Evolutionary conservation across 2,113 vertebrate species (phyloP).

Genomic region (Hypanus sabinus): DNA sequence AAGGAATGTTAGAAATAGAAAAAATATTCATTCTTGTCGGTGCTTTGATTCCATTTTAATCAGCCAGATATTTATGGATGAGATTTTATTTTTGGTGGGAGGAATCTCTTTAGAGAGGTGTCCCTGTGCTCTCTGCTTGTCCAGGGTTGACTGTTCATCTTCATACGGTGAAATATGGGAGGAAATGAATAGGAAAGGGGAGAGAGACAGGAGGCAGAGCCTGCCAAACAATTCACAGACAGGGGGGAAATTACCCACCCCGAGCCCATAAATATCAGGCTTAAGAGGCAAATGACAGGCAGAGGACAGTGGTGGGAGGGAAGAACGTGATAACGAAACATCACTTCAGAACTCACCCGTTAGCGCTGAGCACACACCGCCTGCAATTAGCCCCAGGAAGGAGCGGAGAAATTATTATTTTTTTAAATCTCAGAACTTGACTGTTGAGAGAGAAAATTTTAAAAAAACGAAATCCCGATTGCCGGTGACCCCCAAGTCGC

Average conservation of each 20-base stretch:
- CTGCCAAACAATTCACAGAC: neutral
- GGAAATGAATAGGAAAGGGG: neutral
- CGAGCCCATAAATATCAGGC: conserved; percentile 5
- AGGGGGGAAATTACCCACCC: neutral
- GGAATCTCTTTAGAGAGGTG: neutral
- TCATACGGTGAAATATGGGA: neutral
- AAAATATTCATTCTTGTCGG: neutral
- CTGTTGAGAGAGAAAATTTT: neutral
- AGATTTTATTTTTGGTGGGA: neutral
- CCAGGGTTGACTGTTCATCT: neutral
- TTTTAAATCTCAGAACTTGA: conserved; percentile 39
- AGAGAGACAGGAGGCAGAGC: neutral
- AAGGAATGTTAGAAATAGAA: conserved; percentile 14
- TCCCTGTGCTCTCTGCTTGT: neutral
- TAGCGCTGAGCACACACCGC: conserved; percentile 47
- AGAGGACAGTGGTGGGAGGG: conserved; percentile 41
- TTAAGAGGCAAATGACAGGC: conserved; percentile 35
- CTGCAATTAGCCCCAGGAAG: conserved; percentile 41
- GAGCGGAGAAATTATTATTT: conserved; percentile 35
- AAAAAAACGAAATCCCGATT: neutral
- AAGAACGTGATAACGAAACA: conserved; percentile 43
- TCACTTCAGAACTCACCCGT: conserved; percentile 59
- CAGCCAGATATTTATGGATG: neutral
- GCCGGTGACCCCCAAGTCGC: neutral
- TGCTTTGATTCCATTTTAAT: neutral